Conservation (phyloP, 92 coral and sea anemone genomes). For the Epizoanthus illoricatus region DNA sequence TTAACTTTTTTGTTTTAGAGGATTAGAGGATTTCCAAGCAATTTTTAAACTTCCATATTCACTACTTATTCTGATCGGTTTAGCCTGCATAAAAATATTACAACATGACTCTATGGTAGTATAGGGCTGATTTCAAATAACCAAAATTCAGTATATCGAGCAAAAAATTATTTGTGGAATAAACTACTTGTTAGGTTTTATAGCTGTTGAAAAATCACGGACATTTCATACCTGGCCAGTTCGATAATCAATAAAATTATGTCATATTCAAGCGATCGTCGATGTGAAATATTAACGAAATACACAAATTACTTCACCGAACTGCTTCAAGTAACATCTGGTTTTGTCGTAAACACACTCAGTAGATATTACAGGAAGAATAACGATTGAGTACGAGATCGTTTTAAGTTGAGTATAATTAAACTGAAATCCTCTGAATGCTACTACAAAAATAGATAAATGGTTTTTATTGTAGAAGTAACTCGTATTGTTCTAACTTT, state of each 20-base stretch:
- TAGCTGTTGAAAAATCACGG: too few relatives aligned
- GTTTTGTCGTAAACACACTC: background rate
- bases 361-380: background rate
- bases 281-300: slow-evolving; percentile 17
- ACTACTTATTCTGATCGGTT: too few relatives aligned
- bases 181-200: too few relatives aligned
- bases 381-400: background rate
- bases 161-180: too few relatives aligned
- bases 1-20: too few relatives aligned
- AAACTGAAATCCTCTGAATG: background rate
- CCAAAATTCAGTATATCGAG: too few relatives aligned
- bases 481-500: background rate
- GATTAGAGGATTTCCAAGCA: too few relatives aligned
- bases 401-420: background rate
- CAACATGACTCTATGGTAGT: too few relatives aligned
- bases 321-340: background rate
- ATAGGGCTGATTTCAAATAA: too few relatives aligned
- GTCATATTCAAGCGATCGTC: slow-evolving; percentile 9
- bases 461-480: background rate
- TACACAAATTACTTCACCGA: background rate
- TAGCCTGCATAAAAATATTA: too few relatives aligned
- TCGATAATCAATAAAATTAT: background rate
- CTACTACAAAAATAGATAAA: background rate
- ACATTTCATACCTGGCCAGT: too few relatives aligned
- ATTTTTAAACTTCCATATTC: too few relatives aligned